Evolutionary conservation across 92 coral and sea anemone species (phyloP).

Genomic region (Phenganax subtilis): DNA sequence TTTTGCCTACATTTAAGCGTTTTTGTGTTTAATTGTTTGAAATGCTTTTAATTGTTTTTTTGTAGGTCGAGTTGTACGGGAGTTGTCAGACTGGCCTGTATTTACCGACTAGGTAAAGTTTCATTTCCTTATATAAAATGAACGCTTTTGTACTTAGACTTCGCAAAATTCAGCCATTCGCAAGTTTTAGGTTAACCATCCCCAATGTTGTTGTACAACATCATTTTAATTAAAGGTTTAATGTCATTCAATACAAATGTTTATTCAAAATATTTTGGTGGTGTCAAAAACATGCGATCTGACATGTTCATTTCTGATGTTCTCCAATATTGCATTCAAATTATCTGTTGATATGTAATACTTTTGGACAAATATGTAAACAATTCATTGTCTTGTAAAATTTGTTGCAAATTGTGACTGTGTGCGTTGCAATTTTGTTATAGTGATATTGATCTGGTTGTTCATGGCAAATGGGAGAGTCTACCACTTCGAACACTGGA

Average conservation of each 20-base stretch:
- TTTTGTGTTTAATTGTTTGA: neutral
- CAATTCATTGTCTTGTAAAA: neutral
- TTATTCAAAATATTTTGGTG: neutral
- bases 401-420: neutral
- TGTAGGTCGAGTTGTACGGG: constrained; percentile 87
- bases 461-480: constrained; percentile 93
- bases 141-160: neutral
- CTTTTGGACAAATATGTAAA: neutral
- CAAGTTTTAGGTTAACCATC: neutral
- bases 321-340: neutral
- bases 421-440: neutral
- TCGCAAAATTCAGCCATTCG: neutral
- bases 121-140: neutral
- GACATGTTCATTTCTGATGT: neutral
- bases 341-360: constrained; percentile 1
- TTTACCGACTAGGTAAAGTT: constrained; percentile 87
- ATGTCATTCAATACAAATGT: neutral
- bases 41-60: constrained; percentile 6
- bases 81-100: constrained; percentile 88
- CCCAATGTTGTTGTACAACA: neutral
- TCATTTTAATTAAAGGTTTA: neutral
- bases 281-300: constrained; percentile 7
- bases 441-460: constrained; percentile 94
- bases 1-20: neutral
- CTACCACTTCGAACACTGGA: constrained; percentile 87